These are phyloP conservation scores for Periplaneta americana DNA, from an alignment of 1,140 invertebrate genomes.

Conservation along the genomic window DNA sequence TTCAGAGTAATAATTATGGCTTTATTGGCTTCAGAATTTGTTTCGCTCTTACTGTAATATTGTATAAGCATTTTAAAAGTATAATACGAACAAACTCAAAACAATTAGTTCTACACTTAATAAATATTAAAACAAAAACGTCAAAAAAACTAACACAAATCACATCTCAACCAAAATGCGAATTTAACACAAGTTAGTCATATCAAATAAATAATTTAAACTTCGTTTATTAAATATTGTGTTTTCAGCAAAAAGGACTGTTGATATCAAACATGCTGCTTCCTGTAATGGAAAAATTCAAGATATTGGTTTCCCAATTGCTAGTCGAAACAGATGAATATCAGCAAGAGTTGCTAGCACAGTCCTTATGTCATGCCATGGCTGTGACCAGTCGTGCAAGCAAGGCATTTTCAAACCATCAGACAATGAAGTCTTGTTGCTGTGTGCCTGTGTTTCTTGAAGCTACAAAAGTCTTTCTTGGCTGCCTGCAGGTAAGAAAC, in stretches of 20 bases:
- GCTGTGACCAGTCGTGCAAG: conserved; percentile 47
- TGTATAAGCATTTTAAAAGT: too few relatives aligned
- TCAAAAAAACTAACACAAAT: too few relatives aligned
- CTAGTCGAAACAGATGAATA: conserved; percentile 33
- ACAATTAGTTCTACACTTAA: too few relatives aligned
- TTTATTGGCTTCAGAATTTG: not conserved
- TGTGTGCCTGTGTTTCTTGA: conserved; percentile 46
- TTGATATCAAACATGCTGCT: conserved; percentile 26
- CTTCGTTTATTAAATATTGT: not conserved
- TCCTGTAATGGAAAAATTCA: conserved; percentile 26
- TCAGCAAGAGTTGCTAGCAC: conserved; percentile 34
- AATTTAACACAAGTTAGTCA: too few relatives aligned
- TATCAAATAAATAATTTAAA: too few relatives aligned
- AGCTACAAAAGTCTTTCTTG: conserved; percentile 46
- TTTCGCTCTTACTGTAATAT: too few relatives aligned
- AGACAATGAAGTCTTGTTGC: conserved; percentile 47
- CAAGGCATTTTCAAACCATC: conserved; percentile 51
- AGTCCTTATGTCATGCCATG: conserved; percentile 45
- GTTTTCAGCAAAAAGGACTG: conserved; percentile 20
- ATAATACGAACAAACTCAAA: too few relatives aligned
- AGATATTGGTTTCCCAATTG: conserved; percentile 26
- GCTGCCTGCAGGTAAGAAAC: conserved; percentile 38
- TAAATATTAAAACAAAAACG: too few relatives aligned
- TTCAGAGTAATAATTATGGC: not conserved
- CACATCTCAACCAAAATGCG: too few relatives aligned